A percentile compares a stretch with the other conserved stretches of the same genome.
These are phyloP conservation scores for Psophia crepitans DNA, from an alignment of 2,113 vertebrate genomes.

Conservation along the genomic window DNA sequence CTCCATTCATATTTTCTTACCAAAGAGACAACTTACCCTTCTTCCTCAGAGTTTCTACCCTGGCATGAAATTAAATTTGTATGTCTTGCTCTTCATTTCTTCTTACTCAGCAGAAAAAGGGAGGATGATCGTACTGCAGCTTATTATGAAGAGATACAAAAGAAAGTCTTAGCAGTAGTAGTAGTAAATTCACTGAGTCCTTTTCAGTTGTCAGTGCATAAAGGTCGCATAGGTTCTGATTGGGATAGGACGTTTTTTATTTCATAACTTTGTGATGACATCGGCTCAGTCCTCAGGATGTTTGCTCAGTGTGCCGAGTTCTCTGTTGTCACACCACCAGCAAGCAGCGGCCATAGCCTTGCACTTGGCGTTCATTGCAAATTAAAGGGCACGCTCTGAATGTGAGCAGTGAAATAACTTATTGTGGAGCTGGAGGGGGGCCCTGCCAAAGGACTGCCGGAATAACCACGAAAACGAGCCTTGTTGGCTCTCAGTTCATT, in stretches of 20 bases:
- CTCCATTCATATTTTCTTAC: background rate
- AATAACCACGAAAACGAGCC: background rate
- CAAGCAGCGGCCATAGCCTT: rapidly evolving
- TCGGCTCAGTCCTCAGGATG: background rate
- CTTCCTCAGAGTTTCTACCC: background rate
- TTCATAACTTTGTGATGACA: background rate
- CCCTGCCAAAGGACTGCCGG: background rate
- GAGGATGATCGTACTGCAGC: background rate
- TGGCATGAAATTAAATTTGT: background rate
- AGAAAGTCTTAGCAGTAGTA: background rate
- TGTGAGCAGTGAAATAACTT: background rate
- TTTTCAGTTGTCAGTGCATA: background rate
- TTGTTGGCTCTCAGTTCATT: background rate
- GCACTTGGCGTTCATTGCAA: background rate
- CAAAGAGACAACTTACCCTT: background rate
- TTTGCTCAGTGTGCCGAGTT: background rate
- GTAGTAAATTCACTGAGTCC: background rate
- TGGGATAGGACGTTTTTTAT: background rate
- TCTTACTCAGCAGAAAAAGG: background rate
- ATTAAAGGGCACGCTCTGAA: background rate
- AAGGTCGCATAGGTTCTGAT: rapidly evolving
- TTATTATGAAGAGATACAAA: background rate
- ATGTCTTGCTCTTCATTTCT: background rate
- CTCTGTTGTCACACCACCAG: background rate
- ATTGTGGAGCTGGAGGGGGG: background rate